These are phyloP conservation scores for Taphrorychus bicolor DNA, from an alignment of 2,888 invertebrate species.

Conservation along the genomic window DNA sequence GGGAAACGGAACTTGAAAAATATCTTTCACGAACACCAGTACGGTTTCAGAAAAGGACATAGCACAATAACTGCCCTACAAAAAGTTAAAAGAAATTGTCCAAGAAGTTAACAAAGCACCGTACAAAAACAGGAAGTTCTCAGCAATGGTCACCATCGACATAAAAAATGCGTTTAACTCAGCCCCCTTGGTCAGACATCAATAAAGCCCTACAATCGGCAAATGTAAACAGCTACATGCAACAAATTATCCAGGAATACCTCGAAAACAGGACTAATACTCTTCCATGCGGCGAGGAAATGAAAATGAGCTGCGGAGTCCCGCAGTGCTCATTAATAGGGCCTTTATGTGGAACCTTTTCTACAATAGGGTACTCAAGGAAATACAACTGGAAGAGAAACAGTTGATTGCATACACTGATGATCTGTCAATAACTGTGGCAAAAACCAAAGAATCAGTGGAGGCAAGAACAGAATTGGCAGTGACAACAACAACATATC, in stretches of 20 bases:
- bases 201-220: too few relatives aligned
- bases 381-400: neutral
- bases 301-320: neutral
- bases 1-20: too few relatives aligned
- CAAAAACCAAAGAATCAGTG: neutral
- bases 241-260: neutral
- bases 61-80: too few relatives aligned
- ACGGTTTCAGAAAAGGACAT: too few relatives aligned
- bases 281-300: neutral
- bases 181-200: neutral
- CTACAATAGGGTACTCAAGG: neutral
- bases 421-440: neutral
- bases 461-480: neutral
- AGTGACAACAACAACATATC: neutral
- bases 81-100: too few relatives aligned
- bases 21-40: too few relatives aligned
- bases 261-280: neutral
- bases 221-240: too few relatives aligned
- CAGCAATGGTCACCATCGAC: neutral
- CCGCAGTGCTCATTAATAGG: neutral
- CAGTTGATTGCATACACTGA: neutral
- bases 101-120: too few relatives aligned
- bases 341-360: neutral
- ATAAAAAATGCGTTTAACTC: neutral
- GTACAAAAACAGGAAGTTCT: too few relatives aligned